Conservation (phyloP, 2,797 vertebrate genomes). For the Dendrocincla fuliginosa region DNA sequence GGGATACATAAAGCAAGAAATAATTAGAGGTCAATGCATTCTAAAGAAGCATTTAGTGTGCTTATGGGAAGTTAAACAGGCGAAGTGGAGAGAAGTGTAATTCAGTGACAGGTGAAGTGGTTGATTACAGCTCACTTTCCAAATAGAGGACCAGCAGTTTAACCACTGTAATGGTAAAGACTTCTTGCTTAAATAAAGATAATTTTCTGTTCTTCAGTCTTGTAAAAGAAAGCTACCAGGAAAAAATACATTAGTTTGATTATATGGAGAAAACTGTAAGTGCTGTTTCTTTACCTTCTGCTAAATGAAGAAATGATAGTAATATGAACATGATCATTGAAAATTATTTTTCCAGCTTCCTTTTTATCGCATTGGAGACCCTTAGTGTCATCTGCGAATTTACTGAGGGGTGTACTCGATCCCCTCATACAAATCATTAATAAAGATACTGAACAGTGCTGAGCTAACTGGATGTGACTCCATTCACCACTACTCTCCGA, state of each 20-base stretch:
- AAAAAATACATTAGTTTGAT: not conserved
- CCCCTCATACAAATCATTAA: not conserved
- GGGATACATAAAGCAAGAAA: constrained; percentile 59
- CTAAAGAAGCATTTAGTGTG: constrained; percentile 48
- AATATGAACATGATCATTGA: not conserved
- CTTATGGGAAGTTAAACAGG: constrained; percentile 60
- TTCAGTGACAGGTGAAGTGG: constrained; percentile 39
- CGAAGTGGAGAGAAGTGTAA: constrained; percentile 20
- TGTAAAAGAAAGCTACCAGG: not conserved
- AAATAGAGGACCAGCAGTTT: not conserved
- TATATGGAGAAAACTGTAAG: not conserved
- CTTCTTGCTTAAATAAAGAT: not conserved
- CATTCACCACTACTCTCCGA: not conserved
- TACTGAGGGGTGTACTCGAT: not conserved
- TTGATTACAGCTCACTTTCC: constrained; percentile 36
- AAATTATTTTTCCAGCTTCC: not conserved
- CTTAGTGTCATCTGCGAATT: not conserved
- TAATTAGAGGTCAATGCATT: constrained; percentile 61
- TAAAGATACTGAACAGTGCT: not conserved
- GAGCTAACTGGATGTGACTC: not conserved
- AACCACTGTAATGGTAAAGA: not conserved
- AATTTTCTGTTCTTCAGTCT: not conserved
- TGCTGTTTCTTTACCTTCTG: not conserved
- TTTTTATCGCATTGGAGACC: not conserved
- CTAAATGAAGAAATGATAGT: not conserved